Conservation (phyloP, 2,888 invertebrate species). For the Ceramica pisi region DNA sequence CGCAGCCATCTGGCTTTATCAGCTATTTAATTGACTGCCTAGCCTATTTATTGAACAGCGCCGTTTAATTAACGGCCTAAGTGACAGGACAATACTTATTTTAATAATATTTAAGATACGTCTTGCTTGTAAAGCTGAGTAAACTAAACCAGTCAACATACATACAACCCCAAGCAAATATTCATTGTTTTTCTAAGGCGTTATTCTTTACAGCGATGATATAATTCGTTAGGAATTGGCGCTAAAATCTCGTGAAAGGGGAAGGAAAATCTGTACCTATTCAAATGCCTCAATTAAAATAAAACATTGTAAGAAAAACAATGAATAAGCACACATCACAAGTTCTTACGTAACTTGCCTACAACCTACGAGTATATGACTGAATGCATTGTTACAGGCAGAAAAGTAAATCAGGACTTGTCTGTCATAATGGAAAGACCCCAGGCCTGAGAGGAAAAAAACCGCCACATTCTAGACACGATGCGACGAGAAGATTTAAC, state of each 20-base stretch:
- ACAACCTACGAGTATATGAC: conserved; percentile 16
- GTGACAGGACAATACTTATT: too few species aligned
- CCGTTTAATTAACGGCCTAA: too few species aligned
- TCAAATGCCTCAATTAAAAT: conserved; percentile 1
- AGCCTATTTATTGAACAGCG: too few species aligned
- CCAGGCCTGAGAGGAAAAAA: conserved; percentile 37
- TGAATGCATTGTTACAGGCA: conserved; percentile 12
- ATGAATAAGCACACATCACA: conserved; percentile 14
- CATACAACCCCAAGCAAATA: conserved; percentile 5
- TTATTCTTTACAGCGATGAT: conserved; percentile 19
- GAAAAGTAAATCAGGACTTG: conserved; percentile 3
- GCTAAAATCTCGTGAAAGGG: background rate
- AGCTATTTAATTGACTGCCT: too few species aligned
- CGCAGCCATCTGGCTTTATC: too few species aligned
- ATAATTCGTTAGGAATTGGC: conserved; percentile 14
- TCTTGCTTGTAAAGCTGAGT: background rate
- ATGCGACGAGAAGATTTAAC: too few species aligned
- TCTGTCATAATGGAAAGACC: conserved; percentile 25
- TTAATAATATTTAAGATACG: background rate
- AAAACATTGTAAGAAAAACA: conserved; percentile 31
- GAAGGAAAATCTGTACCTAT: conserved; percentile 29
- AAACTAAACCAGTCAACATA: background rate
- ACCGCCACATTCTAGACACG: background rate
- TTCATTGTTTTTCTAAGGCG: background rate
- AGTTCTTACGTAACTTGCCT: conserved; percentile 2